Base-by-base conservation (phyloP, 1,140 invertebrate genomes). In the Brachionus sp. region DNA sequence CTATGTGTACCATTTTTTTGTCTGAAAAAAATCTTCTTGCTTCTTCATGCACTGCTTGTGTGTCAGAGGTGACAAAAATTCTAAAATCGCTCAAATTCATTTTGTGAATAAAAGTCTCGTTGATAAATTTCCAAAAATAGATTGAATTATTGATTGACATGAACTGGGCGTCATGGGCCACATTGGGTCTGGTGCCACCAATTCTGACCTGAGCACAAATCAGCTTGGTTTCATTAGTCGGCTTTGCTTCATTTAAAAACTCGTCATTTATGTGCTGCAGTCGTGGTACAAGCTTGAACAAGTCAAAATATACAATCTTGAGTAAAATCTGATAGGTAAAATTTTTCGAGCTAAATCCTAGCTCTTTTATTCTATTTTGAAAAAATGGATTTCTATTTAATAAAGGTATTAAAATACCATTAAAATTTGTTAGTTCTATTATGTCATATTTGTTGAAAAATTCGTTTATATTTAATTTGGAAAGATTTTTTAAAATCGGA, bases 161-260 rank as follows among this genome's bases (percentile, higher is more conserved):
- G 35, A 70, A 70, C 5, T 35, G 2, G 4, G 7, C n/a, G 35
- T 70, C 66, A 33, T 33, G 35, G n/a, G 33, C 25, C 25, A 70
- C 66, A 37, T 70, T 70, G n/a, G 66, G 75, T 19, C 75, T 77
- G 0, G 75, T 35, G 16, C 75, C 75, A 57, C 75, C 75, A 35
- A 77, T 77, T 77, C 75, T 77, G 16, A 77, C 50, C 33, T 77
- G 75, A 16, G 75, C 75, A 57, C 75, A 44, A 29, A 77, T 77
- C 42, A 77, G 75, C 23, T 37, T 77, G 0, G 75, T 44, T 19
- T 57, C 13, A 44, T 77, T 77, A 3, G 5, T 44, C 10, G 75
- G 75, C 13, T 46, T 46, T 25, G 75, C 75, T 44, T 33, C 25
- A 29, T 35, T 12, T 77, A 57, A 50, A 77, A 44, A 77, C 19